Percentiles rank a stretch among this genome's conserved stretches.
Evolutionary conservation across 1,140 invertebrate species (phyloP).

Genomic region (Drosophila yakuba): DNA sequence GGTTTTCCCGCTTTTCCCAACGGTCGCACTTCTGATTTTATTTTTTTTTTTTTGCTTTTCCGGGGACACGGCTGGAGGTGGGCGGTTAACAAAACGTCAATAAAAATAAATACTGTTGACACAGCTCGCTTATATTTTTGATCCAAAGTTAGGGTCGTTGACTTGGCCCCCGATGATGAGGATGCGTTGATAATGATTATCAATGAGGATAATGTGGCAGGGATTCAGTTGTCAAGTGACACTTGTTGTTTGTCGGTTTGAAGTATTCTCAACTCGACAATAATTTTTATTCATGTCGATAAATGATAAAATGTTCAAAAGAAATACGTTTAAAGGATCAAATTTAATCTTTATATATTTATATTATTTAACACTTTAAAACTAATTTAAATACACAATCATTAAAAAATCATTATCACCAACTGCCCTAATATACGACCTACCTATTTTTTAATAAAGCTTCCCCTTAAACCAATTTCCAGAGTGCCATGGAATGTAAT

Average conservation of each 20-base stretch:
- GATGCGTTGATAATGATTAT: slow-evolving; percentile 20
- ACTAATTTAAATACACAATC: neutral
- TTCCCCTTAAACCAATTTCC: neutral
- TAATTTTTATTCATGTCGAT: slow-evolving; percentile 29
- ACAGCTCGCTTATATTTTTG: slow-evolving; percentile 25
- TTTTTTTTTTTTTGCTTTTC: slow-evolving; percentile 15
- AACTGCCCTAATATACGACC: neutral
- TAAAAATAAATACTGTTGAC: slow-evolving; percentile 52
- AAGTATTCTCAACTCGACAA: slow-evolving; percentile 21
- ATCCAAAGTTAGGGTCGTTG: slow-evolving; percentile 22
- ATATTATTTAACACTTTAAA: neutral
- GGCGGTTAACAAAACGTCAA: slow-evolving; percentile 40
- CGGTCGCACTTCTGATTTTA: slow-evolving; percentile 28
- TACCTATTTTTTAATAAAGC: slow-evolving; percentile 3
- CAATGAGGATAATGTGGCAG: slow-evolving; percentile 17
- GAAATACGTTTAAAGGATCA: no score
- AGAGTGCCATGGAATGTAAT: slow-evolving; percentile 30
- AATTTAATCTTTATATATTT: no score
- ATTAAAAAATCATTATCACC: slow-evolving; percentile 22
- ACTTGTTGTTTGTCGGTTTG: slow-evolving; percentile 21
- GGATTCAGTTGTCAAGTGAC: slow-evolving; percentile 19
- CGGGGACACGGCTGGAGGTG: neutral
- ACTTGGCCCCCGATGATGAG: slow-evolving; percentile 21
- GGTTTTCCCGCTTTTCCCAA: slow-evolving; percentile 28
- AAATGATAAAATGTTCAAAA: neutral